Evolutionary conservation across 1,140 invertebrate species (phyloP).

Genomic region (Drosophila ficusphila): DNA sequence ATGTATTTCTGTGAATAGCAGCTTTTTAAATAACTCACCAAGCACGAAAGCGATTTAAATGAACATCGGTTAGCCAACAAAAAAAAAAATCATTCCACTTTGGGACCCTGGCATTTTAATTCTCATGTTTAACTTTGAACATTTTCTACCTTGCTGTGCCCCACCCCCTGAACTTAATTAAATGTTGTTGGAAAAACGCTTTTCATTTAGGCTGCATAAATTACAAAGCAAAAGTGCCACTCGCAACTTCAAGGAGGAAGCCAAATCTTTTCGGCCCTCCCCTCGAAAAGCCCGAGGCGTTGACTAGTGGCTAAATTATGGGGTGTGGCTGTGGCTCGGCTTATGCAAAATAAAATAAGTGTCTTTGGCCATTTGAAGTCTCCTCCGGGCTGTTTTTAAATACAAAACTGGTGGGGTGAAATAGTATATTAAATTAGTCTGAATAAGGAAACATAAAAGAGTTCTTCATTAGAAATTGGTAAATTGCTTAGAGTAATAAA

Average conservation of each 20-base stretch:
- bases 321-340: constrained; percentile 26
- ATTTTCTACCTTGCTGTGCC: constrained; percentile 41
- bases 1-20: constrained; percentile 15
- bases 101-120: constrained; percentile 53
- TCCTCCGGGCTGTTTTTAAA: constrained; percentile 4
- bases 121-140: constrained; percentile 74
- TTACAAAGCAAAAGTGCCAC: constrained; percentile 76
- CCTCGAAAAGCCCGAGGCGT: constrained; percentile 9
- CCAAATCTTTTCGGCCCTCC: constrained; percentile 24
- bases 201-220: constrained; percentile 76
- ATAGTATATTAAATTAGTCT: constrained; percentile 15
- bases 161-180: constrained; percentile 64
- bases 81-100: constrained; percentile 28
- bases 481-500: too few species aligned
- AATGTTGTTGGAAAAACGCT: constrained; percentile 74
- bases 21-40: constrained; percentile 46
- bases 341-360: constrained; percentile 76
- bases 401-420: not conserved
- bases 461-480: not conserved
- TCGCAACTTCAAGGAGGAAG: constrained; percentile 40
- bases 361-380: constrained; percentile 34
- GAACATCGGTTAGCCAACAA: constrained; percentile 13
- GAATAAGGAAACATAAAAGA: not conserved
- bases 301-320: constrained; percentile 65
- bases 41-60: constrained; percentile 35